Base-by-base conservation (phyloP, 2,888 invertebrate genomes). In the Chrysolina haemoptera region DNA sequence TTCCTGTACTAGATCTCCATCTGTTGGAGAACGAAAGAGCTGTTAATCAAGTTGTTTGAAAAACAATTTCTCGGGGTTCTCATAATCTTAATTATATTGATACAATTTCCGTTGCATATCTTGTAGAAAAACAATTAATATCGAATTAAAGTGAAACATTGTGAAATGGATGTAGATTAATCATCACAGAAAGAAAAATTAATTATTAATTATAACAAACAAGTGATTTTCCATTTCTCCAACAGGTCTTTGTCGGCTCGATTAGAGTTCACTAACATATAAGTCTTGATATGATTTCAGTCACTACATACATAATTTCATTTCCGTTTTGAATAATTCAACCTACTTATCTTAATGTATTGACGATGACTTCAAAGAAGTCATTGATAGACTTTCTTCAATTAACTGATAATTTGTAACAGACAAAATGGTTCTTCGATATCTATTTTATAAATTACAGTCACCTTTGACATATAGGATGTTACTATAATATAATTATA, bases 221-320 rank as follows among this genome's bases (percentile, higher is more conserved):
- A 65, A 67, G 22, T 40, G 40, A 55, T 53, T 41, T 43, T 53
- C 48, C 53, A 67, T 53, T 53, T 67, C 53, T 67, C 27, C 27
- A 53, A 18, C 40, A 53, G 1, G 16, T 41, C 67, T 67, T 67
- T 67, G 67, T 53, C 67, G 67, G 67, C 20, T 18, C 14, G 12
- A 53, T 67, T 67, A 53, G 40, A 40, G 67, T 67, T 67, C 67
- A 48, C 35, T 67, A 67, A 53, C 40, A 50, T 53, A 59, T 59
- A 59, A 27, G 27, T 59, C 59, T 59, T 27, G 59, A 59, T 27
- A 59, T 27, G 14, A 35, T 10, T 9, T 27, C 59, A 0, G 9
- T 59, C 10, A n/a, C 12, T 59, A 22, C 59, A n/a, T 35, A n/a
- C 27, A 27, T 59, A 27, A 59, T 22, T 59, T 59, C 59, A 59